Evolutionary conservation across 1,140 invertebrate species (phyloP).

Genomic region (Drosophila oshimai): DNA sequence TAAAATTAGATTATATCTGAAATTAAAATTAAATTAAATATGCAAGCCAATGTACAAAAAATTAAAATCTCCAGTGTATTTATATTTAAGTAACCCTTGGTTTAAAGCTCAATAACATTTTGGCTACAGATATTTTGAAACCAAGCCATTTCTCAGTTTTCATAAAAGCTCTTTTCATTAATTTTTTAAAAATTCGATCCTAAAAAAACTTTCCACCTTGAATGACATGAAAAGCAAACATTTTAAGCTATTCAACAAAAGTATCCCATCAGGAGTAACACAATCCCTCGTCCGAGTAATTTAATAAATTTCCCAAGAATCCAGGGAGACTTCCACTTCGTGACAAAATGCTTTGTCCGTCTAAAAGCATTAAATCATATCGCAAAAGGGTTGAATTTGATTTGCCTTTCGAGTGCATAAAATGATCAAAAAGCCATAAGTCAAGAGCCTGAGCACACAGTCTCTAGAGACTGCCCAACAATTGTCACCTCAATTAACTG

Average conservation of each 20-base stretch:
- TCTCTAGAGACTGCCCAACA: conserved; percentile 44
- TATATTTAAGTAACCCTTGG: too few species aligned
- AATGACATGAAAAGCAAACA: neutral
- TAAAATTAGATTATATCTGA: too few species aligned
- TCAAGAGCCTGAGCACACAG: conserved; percentile 26
- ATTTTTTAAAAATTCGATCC: too few species aligned
- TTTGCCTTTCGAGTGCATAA: conserved; percentile 46
- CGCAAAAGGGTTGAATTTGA: conserved; percentile 27
- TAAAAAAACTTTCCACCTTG: neutral
- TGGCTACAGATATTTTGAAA: too few species aligned
- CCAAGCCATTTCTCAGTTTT: too few species aligned
- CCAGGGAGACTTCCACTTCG: neutral
- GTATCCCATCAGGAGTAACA: neutral
- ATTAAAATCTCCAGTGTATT: too few species aligned
- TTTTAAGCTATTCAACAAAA: neutral
- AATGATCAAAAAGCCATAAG: conserved; percentile 75
- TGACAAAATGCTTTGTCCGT: conserved; percentile 16
- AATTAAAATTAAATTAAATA: too few species aligned
- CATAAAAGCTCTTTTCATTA: too few species aligned
- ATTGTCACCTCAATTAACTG: conserved; percentile 80
- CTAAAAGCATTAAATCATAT: conserved; percentile 54
- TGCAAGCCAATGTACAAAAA: too few species aligned
- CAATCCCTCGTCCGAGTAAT: neutral
- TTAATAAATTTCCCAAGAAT: neutral
- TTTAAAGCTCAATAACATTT: too few species aligned